Evolutionary conservation across 2,113 vertebrate species (phyloP), one percentile per base, ranked within the genome.

Genomic region (Phylloscopus whistleri): DNA sequence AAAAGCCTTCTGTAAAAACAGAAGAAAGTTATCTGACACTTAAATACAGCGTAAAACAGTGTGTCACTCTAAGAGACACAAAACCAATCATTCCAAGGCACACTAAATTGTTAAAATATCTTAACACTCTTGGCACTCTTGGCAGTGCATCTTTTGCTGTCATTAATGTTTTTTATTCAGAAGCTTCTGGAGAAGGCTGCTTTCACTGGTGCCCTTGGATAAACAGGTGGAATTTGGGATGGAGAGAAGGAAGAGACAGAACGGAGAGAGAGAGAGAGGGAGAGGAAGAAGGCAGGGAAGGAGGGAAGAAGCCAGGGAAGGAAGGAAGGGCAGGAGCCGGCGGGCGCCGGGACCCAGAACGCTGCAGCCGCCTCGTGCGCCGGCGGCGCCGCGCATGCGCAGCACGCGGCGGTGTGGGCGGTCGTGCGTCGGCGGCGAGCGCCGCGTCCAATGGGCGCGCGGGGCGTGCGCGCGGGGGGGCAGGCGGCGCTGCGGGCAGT

Each of bases 261-360:
- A 41, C 41, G 41, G 41, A 41, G 41, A 41, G 15, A 22, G 24
- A 2, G 11, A 17, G 10, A 3, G 13, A 31, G 14, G 23, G 23
- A 3, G 1, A 13, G 18, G 6, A 15, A 7, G 19, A 6, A 6
- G 16, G 31, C 20, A 55, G 18, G 11, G 10, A 5, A 7, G 2
- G 5, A 2, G 28, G 4, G 41, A 41, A 41, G 5, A 6, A 2
- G 18, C 12, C 0, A 49, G 8, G 17, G 17, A 7, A 4, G 39
- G 13, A 10, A 3, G 27, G 20, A 2, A 27, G 17, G 10, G 26
- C 60, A 15, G 13, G 6, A 6, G 13, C 27, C 19, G 7, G 1
- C 7, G 7, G 17, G 2, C 22, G 0, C 6, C 17, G 3, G 14
- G 19, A 1, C 53, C 55, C 37, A 0, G 1, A 24, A 5, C 21